Conservation (phyloP, 2,888 invertebrate genomes). For the Eupithecia abbreviata region DNA sequence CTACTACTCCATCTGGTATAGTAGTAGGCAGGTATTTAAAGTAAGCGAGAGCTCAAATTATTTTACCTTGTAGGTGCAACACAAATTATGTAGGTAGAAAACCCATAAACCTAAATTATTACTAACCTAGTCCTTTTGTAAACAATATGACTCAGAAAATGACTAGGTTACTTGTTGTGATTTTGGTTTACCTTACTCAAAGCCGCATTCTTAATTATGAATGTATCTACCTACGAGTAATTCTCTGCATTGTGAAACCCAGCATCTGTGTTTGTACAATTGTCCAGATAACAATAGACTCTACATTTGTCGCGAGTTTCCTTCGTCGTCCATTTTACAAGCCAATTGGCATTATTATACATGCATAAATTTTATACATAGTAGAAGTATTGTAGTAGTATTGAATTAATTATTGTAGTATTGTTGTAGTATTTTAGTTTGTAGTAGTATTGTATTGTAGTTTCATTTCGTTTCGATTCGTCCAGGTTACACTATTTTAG, state of each 20-base stretch:
- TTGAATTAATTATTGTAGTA: too few species aligned
- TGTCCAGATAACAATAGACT: slow-evolving; percentile 37
- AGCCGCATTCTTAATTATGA: not conserved
- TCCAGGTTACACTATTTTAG: not conserved
- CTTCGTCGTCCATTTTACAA: not conserved
- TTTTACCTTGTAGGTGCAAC: not conserved
- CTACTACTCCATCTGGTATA: not conserved
- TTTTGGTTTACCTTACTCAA: not conserved
- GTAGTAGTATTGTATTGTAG: too few species aligned
- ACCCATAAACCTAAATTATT: not conserved
- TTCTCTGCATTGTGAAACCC: slow-evolving; percentile 14
- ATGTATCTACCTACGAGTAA: not conserved
- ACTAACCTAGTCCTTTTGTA: slow-evolving; percentile 1
- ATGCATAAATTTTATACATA: not conserved
- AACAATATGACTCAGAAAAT: slow-evolving; percentile 19
- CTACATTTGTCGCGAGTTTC: not conserved
- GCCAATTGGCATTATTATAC: not conserved
- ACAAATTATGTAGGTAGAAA: not conserved
- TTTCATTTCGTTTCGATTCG: too few species aligned
- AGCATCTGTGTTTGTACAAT: slow-evolving; percentile 26
- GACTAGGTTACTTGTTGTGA: not conserved
- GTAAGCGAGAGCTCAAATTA: not conserved
- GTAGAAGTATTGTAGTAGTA: too few species aligned
- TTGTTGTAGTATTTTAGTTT: too few species aligned
- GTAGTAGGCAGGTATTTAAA: not conserved